Evolutionary conservation across 2,113 vertebrate species (phyloP), one percentile per base, ranked within the genome.

Genomic region (Microtus oregoni): DNA sequence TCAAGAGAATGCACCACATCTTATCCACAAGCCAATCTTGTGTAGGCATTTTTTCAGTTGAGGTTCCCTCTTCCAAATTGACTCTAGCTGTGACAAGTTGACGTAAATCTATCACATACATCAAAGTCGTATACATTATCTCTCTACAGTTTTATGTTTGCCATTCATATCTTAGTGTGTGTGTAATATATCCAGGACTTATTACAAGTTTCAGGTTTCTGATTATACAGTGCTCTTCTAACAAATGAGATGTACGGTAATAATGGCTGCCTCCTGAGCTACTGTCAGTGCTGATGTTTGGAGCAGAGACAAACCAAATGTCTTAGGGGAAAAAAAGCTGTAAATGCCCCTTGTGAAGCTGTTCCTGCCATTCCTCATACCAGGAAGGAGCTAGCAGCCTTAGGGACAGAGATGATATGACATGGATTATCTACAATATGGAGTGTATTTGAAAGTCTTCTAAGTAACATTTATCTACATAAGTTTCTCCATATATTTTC

Each of bases 161-260:
- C 47, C 44, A 89, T 28, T 75, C 9, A 76, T 92, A 30, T 61
- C 10, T 87, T 68, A 73, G 11, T 86, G 50, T 58, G 55, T 55
- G 17, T 58, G 55, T 58, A 44, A 73, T 52, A 22, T 70, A 19
- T 38, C 24, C 55, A 22, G 86, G 0, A 52, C 15, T 89, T 47
- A 70, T 38, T 35, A 77, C 24, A 90, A 41, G 13, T 79, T 75
- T 87, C 65, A 79, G 28, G 76, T 97, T 92, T 88, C 52, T 94
- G 32, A n/a, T 65, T 92, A 72, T 47, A 55, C 24, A 81, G 3
- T 85, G 9, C n/a, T 95, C 92, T 94, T 88, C 55, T 70, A 91
- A 95, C 65, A 95, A 65, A n/a, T 55, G 28, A 44, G 73, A 44
- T 24, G 14, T 61, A n/a, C 44, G 65, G 22, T 94, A 81, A 89